Percentiles rank a stretch among this genome's conserved stretches.
phyloP scores from a whole-genome alignment of 2,797 vertebrate species.

The Urocyon cinereoargenteus region DNA sequence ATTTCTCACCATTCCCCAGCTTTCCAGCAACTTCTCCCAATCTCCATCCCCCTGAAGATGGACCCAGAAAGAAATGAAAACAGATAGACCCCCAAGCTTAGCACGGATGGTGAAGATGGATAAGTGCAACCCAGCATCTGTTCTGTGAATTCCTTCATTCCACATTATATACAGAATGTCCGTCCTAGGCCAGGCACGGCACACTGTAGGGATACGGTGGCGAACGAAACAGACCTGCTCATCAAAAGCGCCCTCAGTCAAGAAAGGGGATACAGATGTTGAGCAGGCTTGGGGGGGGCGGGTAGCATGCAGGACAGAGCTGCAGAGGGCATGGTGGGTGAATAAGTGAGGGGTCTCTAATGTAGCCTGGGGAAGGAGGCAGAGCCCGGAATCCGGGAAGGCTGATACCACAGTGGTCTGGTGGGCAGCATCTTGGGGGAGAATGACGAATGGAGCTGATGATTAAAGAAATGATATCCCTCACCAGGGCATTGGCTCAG shows the following conservation, averaged over 20 bases:
- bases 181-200: not conserved
- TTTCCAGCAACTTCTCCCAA: not conserved
- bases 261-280: fast-evolving
- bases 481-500: not conserved
- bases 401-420: not conserved
- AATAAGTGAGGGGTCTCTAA: not conserved
- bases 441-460: not conserved
- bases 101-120: fast-evolving
- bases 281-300: not conserved
- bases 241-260: fast-evolving
- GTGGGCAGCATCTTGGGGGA: too few species aligned
- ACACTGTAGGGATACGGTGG: not conserved
- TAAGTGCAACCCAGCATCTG: fast-evolving
- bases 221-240: not conserved
- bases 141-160: not conserved
- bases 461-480: not conserved
- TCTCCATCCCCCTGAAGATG: not conserved
- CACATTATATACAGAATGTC: not conserved
- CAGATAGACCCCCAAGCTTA: not conserved
- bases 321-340: too few species aligned
- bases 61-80: not conserved
- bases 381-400: not conserved
- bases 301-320: fast-evolving
- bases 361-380: not conserved
- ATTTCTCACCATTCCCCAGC: not conserved